Evolutionary conservation across 2,888 invertebrate species (phyloP).

Genomic region (Eubasilissa splendida): DNA sequence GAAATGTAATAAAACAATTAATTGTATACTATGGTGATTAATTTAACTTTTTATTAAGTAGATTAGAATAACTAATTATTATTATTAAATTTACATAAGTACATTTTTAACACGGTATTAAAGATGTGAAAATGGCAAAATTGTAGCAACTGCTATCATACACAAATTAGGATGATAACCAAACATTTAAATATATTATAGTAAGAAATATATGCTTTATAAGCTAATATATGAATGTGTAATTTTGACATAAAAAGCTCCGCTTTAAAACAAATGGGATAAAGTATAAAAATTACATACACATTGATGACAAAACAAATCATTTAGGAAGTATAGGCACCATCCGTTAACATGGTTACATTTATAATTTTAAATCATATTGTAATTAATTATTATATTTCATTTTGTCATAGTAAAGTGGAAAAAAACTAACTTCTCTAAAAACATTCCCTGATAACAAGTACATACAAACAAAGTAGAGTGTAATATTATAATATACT

Average conservation of each 20-base stretch:
- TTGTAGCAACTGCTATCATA: neutral
- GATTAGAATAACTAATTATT: constrained; percentile 31
- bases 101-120: constrained; percentile 18
- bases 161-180: too few relatives aligned
- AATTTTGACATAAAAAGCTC: neutral
- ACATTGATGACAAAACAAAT: constrained; percentile 10
- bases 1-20: constrained; percentile 1
- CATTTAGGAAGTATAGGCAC: neutral
- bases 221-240: too few relatives aligned
- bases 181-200: too few relatives aligned
- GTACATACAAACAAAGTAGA: constrained; percentile 9
- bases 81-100: constrained; percentile 21
- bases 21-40: neutral
- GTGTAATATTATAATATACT: constrained; percentile 34
- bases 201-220: too few relatives aligned
- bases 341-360: too few relatives aligned
- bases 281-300: neutral
- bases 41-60: constrained; percentile 14
- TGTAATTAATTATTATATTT: too few relatives aligned
- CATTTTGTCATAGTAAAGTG: too few relatives aligned
- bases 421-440: neutral
- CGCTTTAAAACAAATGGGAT: constrained; percentile 11
- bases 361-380: too few relatives aligned
- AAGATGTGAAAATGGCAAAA: constrained; percentile 18
- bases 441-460: constrained; percentile 34